Conservation (phyloP, 1,140 invertebrate species). For the Trialeurodes vaporariorum region DNA sequence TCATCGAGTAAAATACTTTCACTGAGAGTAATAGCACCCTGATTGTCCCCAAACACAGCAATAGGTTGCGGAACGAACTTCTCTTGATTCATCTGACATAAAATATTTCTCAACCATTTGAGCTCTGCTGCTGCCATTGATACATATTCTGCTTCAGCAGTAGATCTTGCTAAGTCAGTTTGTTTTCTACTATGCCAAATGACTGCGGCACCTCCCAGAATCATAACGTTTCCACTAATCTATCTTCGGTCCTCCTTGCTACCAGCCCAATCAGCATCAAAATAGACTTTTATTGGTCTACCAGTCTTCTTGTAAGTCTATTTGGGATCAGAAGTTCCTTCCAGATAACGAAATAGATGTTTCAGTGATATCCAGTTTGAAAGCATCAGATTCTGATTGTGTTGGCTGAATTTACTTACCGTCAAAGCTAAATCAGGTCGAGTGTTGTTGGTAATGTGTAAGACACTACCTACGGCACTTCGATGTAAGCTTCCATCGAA, state of each 20-base stretch:
- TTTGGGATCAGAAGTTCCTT: constrained; percentile 19
- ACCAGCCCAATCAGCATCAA: constrained; percentile 32
- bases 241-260: constrained; percentile 28
- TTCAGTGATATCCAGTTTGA: constrained; percentile 24
- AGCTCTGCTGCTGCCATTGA: constrained; percentile 21
- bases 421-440: too few relatives aligned
- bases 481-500: too few relatives aligned
- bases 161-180: constrained; percentile 23
- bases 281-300: neutral
- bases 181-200: constrained; percentile 26
- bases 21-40: neutral
- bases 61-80: neutral
- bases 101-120: neutral
- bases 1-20: neutral
- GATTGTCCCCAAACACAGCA: neutral
- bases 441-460: too few relatives aligned
- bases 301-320: constrained; percentile 15
- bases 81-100: neutral
- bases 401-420: too few relatives aligned
- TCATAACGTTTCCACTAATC: constrained; percentile 24
- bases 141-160: constrained; percentile 29
- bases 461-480: too few relatives aligned
- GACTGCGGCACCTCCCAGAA: constrained; percentile 19
- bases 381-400: constrained; percentile 16
- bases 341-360: constrained; percentile 25